These are phyloP conservation scores for Cephalopachus bancanus DNA, from an alignment of 2,797 vertebrate species.

Conservation along the genomic window DNA sequence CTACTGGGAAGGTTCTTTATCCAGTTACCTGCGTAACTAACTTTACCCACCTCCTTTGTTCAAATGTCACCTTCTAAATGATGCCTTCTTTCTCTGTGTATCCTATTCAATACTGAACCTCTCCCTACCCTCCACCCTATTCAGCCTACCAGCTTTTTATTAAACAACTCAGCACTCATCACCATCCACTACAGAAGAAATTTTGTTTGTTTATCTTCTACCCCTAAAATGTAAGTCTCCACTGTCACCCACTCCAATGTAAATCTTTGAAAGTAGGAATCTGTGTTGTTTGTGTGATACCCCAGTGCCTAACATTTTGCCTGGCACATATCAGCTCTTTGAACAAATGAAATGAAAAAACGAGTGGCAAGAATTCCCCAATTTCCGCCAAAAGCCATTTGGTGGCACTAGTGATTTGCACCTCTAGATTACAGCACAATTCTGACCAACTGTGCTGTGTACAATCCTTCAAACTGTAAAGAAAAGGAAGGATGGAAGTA, in stretches of 20 bases:
- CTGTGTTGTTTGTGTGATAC: not conserved
- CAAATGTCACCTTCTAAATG: not conserved
- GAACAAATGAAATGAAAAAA: slow-evolving; percentile 27
- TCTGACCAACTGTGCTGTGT: not conserved
- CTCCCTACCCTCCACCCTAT: not conserved
- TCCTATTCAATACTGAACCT: not conserved
- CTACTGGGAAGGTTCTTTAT: not conserved
- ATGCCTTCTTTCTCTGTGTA: not conserved
- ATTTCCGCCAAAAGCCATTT: not conserved
- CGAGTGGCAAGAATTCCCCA: not conserved
- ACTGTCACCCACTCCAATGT: not conserved
- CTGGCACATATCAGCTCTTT: not conserved
- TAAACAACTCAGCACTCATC: not conserved
- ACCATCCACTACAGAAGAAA: not conserved
- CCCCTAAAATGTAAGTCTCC: not conserved
- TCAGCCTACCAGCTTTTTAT: not conserved
- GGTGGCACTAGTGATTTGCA: not conserved
- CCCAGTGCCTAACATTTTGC: not conserved
- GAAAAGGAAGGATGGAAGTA: not conserved
- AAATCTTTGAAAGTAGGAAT: not conserved
- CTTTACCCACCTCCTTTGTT: not conserved
- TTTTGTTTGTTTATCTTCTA: not conserved
- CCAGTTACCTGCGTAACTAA: not conserved
- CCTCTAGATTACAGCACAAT: not conserved
- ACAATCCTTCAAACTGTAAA: not conserved